Evolutionary conservation across 2,888 invertebrate genomes (phyloP).

Genomic region (Crepidodera aurea): DNA sequence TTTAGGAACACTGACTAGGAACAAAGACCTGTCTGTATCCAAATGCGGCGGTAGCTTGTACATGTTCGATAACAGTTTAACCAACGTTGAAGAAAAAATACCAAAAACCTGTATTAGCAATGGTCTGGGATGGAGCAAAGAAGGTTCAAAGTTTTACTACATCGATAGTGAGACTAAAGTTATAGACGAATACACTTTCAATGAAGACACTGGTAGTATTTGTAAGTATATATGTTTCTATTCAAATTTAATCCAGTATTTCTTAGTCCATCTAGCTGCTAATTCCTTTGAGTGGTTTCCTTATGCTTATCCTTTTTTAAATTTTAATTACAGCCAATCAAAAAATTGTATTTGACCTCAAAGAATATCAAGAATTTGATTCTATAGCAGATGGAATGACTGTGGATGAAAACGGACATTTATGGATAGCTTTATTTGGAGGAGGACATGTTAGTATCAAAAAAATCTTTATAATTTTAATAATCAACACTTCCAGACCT

Average conservation of each 20-base stretch:
- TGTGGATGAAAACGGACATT: conserved; percentile 74
- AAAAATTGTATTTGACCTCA: conserved; percentile 67
- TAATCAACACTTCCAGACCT: too few species aligned
- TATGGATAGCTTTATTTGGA: conserved; percentile 74
- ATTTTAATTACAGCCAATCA: conserved; percentile 46
- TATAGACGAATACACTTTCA: conserved; percentile 73
- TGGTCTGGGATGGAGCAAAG: conserved; percentile 76
- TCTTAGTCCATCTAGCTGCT: too few species aligned
- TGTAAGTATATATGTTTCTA: conserved; percentile 35
- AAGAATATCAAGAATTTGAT: conserved; percentile 63
- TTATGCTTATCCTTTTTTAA: too few species aligned
- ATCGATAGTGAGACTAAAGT: conserved; percentile 73
- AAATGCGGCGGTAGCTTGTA: conserved; percentile 44
- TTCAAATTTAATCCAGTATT: too few species aligned
- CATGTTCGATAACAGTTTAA: conserved; percentile 14
- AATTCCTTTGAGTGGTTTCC: too few species aligned
- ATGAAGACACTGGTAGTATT: conserved; percentile 64
- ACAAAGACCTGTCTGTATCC: conserved; percentile 39
- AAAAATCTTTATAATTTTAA: background rate
- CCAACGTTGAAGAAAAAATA: conserved; percentile 35
- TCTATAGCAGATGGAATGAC: conserved; percentile 80
- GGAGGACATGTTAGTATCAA: conserved; percentile 68
- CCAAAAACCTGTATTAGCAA: conserved; percentile 71
- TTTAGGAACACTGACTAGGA: conserved; percentile 45
- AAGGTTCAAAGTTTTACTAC: conserved; percentile 75